phyloP scores from a whole-genome alignment of 2,113 vertebrate genomes.

The Phaethon lepturus region DNA sequence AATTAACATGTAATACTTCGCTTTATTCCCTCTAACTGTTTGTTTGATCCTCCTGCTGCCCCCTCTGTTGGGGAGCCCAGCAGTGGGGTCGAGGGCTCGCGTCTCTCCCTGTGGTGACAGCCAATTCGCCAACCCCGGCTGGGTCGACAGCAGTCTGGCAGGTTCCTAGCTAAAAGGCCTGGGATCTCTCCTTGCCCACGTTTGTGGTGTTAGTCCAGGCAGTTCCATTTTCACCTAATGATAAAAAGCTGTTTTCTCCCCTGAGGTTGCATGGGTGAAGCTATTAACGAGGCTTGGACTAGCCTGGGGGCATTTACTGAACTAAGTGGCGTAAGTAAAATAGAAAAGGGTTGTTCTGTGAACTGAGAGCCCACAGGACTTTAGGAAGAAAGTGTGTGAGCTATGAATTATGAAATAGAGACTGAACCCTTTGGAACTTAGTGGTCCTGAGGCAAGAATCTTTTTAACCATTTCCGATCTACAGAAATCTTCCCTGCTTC shows the following conservation, averaged over 20 bases:
- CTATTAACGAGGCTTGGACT: background rate
- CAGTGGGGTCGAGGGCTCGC: background rate
- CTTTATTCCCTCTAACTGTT: slow-evolving; percentile 72
- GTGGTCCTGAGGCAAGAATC: slow-evolving; percentile 23
- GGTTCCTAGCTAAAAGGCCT: slow-evolving; percentile 54
- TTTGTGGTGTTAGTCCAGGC: slow-evolving; percentile 69
- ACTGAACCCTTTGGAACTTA: slow-evolving; percentile 29
- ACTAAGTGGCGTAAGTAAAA: background rate
- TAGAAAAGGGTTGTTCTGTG: background rate
- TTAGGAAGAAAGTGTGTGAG: slow-evolving; percentile 6
- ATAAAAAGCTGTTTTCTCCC: slow-evolving; percentile 63
- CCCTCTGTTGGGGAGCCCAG: slow-evolving; percentile 26
- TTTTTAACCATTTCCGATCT: slow-evolving; percentile 52
- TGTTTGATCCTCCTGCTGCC: slow-evolving; percentile 28
- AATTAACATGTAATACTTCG: slow-evolving; percentile 77
- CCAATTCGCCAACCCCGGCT: slow-evolving; percentile 39
- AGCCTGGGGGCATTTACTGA: background rate
- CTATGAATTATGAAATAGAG: slow-evolving; percentile 45
- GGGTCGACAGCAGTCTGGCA: slow-evolving; percentile 34
- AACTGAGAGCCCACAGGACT: background rate
- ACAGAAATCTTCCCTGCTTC: background rate
- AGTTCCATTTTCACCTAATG: slow-evolving; percentile 70
- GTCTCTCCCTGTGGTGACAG: background rate
- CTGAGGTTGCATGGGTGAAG: background rate
- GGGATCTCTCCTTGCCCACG: slow-evolving; percentile 35